Evolutionary conservation across 2,113 vertebrate genomes (phyloP).

Genomic region (Phoenicopterus ruber): DNA sequence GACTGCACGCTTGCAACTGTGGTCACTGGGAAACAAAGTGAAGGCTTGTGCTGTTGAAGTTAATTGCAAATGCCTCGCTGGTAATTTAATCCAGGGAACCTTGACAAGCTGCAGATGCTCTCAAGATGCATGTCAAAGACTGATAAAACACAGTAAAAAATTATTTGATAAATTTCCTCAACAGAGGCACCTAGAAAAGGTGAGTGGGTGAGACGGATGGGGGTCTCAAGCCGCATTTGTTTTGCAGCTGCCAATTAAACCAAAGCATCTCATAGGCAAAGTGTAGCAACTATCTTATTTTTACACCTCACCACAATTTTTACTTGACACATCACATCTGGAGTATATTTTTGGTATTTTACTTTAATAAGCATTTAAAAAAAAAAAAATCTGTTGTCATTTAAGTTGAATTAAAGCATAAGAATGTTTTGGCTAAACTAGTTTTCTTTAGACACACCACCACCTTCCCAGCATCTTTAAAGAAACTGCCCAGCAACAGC

Average conservation of each 20-base stretch:
- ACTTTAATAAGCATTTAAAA: background rate
- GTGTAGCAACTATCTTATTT: background rate
- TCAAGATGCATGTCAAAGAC: background rate
- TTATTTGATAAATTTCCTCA: background rate
- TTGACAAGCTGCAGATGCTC: background rate
- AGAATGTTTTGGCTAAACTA: background rate
- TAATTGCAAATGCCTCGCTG: background rate
- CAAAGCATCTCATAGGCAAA: background rate
- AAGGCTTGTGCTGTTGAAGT: background rate
- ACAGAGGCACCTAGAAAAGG: background rate
- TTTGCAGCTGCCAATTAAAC: background rate
- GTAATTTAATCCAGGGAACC: background rate
- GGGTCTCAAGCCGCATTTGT: background rate
- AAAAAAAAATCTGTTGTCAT: background rate
- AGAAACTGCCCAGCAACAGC: background rate
- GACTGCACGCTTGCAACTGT: background rate
- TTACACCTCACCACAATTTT: background rate
- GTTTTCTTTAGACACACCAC: background rate
- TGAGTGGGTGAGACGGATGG: rapidly evolving
- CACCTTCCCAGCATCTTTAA: background rate
- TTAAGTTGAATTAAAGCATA: background rate
- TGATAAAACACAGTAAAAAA: background rate
- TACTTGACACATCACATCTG: background rate
- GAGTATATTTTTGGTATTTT: background rate
- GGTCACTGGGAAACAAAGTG: background rate